A percentile compares a stretch with the other conserved stretches of the same genome.
These are phyloP conservation scores for Acrossocheilus fasciatus DNA, from an alignment of 2,797 vertebrate genomes.

Conservation along the genomic window DNA sequence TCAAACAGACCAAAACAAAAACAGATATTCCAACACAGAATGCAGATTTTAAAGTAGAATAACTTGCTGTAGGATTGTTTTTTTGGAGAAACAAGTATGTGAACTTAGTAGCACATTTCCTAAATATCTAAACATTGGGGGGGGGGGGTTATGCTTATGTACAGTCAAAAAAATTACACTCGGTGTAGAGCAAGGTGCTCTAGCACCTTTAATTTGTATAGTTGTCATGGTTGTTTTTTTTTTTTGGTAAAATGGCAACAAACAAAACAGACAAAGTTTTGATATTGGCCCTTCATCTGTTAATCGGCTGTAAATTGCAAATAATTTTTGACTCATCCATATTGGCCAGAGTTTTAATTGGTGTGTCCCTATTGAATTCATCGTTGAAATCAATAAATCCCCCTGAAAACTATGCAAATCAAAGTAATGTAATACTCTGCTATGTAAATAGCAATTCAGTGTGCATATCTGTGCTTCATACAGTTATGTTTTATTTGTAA, in stretches of 20 bases:
- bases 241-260: not conserved
- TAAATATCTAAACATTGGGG: not conserved
- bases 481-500: conserved; percentile 23
- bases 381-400: not conserved
- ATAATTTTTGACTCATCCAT: not conserved
- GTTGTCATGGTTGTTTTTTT: conserved; percentile 3
- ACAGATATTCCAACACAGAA: not conserved
- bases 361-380: not conserved
- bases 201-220: not conserved
- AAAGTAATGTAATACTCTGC: not conserved
- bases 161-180: not conserved
- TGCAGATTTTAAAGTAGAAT: not conserved
- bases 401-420: conserved; percentile 3
- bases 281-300: not conserved
- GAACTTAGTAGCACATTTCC: not conserved
- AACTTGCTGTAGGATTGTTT: not conserved
- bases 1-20: not conserved
- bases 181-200: no score
- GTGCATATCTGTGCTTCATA: not conserved
- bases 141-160: not conserved
- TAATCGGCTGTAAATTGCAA: not conserved
- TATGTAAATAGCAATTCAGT: conserved; percentile 19
- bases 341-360: not conserved
- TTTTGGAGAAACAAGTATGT: no score
- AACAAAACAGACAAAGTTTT: not conserved